These are phyloP conservation scores for Ochropacha duplaris DNA, from an alignment of 2,888 invertebrate genomes.

Conservation along the genomic window DNA sequence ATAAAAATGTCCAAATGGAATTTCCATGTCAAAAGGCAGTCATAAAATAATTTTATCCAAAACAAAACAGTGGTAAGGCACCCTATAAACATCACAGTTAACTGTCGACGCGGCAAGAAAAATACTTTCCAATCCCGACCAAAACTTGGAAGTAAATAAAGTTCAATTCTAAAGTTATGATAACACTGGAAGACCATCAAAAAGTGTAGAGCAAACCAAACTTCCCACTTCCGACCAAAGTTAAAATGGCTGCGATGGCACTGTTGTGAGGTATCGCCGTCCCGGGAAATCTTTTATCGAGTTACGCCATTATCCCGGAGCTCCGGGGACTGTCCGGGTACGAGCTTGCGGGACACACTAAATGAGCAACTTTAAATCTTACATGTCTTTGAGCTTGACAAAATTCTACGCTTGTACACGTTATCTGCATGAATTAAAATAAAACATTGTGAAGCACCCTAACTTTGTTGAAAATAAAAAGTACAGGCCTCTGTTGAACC, in stretches of 20 bases:
- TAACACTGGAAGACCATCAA: slow-evolving; percentile 28
- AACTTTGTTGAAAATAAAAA: too few relatives aligned
- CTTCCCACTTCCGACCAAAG: slow-evolving; percentile 37
- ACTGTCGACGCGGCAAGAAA: neutral
- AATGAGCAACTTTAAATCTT: slow-evolving; percentile 8
- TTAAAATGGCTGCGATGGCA: slow-evolving; percentile 34
- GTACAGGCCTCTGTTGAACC: too few relatives aligned
- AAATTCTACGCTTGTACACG: neutral
- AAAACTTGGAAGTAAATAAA: slow-evolving; percentile 2
- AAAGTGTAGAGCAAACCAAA: slow-evolving; percentile 31
- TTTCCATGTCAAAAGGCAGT: slow-evolving; percentile 8
- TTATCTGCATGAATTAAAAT: neutral
- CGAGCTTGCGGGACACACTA: slow-evolving; percentile 3
- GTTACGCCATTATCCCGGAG: slow-evolving; percentile 63
- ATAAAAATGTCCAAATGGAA: slow-evolving; percentile 7
- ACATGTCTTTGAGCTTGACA: neutral
- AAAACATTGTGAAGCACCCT: too few relatives aligned
- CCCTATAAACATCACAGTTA: neutral
- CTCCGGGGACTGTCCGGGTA: slow-evolving; percentile 25
- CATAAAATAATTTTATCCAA: slow-evolving; percentile 8
- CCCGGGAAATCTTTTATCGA: slow-evolving; percentile 79
- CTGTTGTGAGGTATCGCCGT: slow-evolving; percentile 50
- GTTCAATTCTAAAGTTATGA: slow-evolving; percentile 21
- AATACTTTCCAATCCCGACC: slow-evolving; percentile 2
- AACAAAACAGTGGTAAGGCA: neutral